These are phyloP conservation scores for Eilema caniola DNA, from an alignment of 2,888 invertebrate species.

Conservation along the genomic window DNA sequence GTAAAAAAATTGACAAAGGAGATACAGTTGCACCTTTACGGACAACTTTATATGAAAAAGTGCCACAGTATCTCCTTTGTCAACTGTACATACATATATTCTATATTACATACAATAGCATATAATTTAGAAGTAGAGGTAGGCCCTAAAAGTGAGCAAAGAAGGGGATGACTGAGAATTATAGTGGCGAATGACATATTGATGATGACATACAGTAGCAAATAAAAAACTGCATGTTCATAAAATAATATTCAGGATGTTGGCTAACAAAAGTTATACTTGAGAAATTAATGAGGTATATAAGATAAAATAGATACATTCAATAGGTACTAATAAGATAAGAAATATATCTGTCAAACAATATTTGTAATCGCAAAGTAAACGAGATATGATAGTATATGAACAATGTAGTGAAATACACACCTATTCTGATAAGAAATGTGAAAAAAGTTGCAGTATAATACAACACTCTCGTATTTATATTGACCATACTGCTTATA, in stretches of 20 bases:
- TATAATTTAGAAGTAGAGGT: too few relatives aligned
- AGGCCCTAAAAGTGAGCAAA: too few relatives aligned
- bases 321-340: not conserved
- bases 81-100: too few relatives aligned
- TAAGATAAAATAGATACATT: not conserved
- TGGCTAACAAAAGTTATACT: not conserved
- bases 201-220: too few relatives aligned
- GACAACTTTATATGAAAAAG: too few relatives aligned
- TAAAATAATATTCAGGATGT: not conserved
- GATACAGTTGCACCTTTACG: too few relatives aligned
- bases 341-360: conserved; percentile 15
- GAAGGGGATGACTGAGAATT: too few relatives aligned
- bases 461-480: conserved; percentile 75
- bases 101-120: too few relatives aligned
- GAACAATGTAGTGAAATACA: conserved; percentile 25
- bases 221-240: too few relatives aligned
- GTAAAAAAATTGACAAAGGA: too few relatives aligned
- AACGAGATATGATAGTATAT: conserved; percentile 20
- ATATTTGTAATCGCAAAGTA: conserved; percentile 11
- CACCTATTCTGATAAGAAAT: conserved; percentile 73
- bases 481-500: conserved; percentile 64
- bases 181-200: too few relatives aligned
- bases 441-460: conserved; percentile 72
- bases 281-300: not conserved
- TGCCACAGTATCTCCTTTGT: too few relatives aligned